These are phyloP conservation scores for Thaleichthys pacificus DNA, from an alignment of 2,797 vertebrate genomes.

Conservation along the genomic window DNA sequence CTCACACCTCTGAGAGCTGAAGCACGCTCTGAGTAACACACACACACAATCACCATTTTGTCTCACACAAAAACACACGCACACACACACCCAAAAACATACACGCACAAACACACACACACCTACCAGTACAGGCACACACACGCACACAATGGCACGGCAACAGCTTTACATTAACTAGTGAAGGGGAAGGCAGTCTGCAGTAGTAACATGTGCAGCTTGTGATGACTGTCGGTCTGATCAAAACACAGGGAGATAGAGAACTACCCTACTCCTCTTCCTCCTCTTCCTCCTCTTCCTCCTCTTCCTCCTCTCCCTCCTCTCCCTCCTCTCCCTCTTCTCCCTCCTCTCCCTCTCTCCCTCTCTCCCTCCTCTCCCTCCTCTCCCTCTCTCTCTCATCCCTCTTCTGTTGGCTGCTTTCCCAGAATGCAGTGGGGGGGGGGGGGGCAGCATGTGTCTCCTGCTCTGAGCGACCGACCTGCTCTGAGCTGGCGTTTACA, in stretches of 20 bases:
- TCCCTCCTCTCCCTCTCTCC: no score
- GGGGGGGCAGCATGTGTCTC: constrained; percentile 60
- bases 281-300: no score
- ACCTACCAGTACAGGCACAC: not conserved
- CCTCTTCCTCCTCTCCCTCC: constrained; percentile 31
- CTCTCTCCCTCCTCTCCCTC: not conserved
- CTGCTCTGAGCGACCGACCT: constrained; percentile 33
- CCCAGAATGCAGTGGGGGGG: constrained; percentile 59
- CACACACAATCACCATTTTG: not conserved
- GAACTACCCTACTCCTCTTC: constrained; percentile 60
- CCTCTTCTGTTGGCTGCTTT: constrained; percentile 57
- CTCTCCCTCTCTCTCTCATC: constrained; percentile 61
- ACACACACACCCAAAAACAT: not conserved
- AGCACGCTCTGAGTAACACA: not conserved
- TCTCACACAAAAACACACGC: not conserved
- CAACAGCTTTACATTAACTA: constrained; percentile 22
- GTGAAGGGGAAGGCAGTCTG: constrained; percentile 39
- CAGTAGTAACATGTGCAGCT: constrained; percentile 44
- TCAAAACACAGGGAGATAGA: constrained; percentile 65
- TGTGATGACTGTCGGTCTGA: constrained; percentile 63
- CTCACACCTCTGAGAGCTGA: not conserved
- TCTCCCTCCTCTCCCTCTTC: constrained; percentile 53
- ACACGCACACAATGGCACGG: not conserved
- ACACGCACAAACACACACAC: not conserved
- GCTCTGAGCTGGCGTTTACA: constrained; percentile 9